Base-by-base conservation (phyloP, 2,888 invertebrate species). In the Drosophila paranaensis region DNA sequence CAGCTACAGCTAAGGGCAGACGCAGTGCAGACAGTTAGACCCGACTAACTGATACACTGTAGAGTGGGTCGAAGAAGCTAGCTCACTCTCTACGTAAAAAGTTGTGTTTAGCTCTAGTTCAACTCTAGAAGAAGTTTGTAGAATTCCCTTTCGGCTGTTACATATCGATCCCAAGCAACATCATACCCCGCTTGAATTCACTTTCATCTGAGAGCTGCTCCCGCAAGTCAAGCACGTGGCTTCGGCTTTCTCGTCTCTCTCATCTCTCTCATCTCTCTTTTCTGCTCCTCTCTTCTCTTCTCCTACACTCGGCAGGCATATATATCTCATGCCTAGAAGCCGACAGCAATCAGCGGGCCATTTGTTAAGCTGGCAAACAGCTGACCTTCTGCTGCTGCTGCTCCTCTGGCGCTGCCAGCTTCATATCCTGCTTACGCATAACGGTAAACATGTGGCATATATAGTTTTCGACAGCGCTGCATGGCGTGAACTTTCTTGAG, bases 311-410 rank as follows among this genome's bases (percentile, higher is more conserved):
- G 8, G 13, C 45, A 46, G 45, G 14, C 5, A 46, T 43, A 39
- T 42, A 35, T 37, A n/a, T n/a, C 11, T 20, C 25, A 35, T 30
- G 35, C 25, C 56, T 25, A 45, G 42, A 37, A 45, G 57, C 35
- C n/a, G 66, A 30, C 43, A 62, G 68, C 33, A 67, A 66, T 66
- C 69, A 68, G 46, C 45, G 11, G 13, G n/a, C 13, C 33, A 48
- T 48, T 53, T 39, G 39, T 58, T 14, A 11, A 25, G 39, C 25
- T 16, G 20, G 16, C 33, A 27, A 30, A 39, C 5, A 53, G 37
- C n/a, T 53, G 53, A 53, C 53, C 53, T 37, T 20, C 53, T 53
- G 25, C 51, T 37, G 25, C 51, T 37, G 35, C 35, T 9, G 53
- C 53, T 53, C 39, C 39, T 14, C 39, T 25, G 0, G 14, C 25